Conservation (phyloP, 2,797 vertebrate species). For the Pseudomugil gertrudae region DNA sequence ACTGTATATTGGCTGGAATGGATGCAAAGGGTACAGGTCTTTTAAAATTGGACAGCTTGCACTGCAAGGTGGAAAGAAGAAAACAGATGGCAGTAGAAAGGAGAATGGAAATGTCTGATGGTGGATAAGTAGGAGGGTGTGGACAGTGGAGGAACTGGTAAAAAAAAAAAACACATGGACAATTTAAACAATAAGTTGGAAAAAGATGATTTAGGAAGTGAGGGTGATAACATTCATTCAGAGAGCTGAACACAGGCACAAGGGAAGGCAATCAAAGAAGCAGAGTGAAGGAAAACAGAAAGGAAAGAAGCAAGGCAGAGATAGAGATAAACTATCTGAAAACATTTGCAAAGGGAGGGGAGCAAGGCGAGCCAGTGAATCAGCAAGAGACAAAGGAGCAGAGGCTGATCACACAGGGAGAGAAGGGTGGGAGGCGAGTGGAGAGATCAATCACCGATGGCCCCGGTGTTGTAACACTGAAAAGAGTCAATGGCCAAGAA, state of each 20-base stretch:
- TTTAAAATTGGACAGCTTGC: not conserved
- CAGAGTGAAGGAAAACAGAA: not conserved
- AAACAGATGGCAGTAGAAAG: not conserved
- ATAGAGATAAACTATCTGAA: slow-evolving; percentile 26
- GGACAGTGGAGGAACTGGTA: not conserved
- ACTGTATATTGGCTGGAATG: not conserved
- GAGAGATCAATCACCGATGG: slow-evolving; percentile 56
- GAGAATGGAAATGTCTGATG: not conserved
- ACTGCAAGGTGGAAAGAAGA: not conserved
- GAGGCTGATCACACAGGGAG: slow-evolving; percentile 35
- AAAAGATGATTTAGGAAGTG: not conserved
- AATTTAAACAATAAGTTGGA: not conserved
- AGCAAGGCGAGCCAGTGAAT: slow-evolving; percentile 40
- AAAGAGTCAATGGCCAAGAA: slow-evolving; percentile 67
- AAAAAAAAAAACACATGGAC: not conserved
- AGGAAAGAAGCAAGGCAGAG: not conserved
- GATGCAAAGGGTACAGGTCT: not conserved
- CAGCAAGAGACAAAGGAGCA: slow-evolving; percentile 47
- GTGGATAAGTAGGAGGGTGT: not conserved
- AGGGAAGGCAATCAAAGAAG: not conserved
- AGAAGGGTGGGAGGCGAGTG: slow-evolving; percentile 41
- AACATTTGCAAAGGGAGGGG: slow-evolving; percentile 29
- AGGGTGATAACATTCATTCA: too few relatives aligned
- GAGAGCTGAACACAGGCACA: not conserved
- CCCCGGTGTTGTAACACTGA: slow-evolving; percentile 58